Conservation (phyloP, 2,113 vertebrate species). For the Silurus meridionalis region DNA sequence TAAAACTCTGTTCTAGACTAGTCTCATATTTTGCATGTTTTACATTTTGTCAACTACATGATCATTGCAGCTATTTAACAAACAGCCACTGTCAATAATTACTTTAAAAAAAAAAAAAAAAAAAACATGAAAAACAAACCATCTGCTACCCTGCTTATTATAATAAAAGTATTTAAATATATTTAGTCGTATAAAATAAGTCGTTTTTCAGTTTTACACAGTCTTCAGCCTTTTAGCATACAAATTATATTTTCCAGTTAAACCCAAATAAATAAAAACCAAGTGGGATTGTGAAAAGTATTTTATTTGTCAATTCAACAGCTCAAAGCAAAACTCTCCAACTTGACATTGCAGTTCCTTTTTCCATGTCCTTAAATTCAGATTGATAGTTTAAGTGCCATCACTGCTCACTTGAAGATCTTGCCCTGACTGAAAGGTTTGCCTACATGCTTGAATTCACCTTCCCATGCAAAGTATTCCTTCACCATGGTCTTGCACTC, state of each 20-base stretch:
- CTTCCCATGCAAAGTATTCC: constrained; percentile 90
- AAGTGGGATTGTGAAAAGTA: constrained; percentile 66
- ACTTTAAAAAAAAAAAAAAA: too few species aligned
- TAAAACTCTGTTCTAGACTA: neutral
- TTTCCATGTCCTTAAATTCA: constrained; percentile 62
- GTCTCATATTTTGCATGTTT: neutral
- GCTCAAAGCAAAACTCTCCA: constrained; percentile 53
- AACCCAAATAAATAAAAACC: constrained; percentile 26
- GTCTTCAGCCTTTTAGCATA: too few species aligned
- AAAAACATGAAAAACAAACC: too few species aligned
- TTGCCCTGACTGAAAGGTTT: constrained; percentile 87
- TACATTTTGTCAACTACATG: neutral
- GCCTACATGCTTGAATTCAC: constrained; percentile 85
- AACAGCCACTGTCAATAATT: too few species aligned
- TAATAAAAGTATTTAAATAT: too few species aligned
- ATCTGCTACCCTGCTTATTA: too few species aligned
- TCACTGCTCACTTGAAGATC: constrained; percentile 83
- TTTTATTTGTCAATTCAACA: constrained; percentile 61
- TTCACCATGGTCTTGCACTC: constrained; percentile 86
- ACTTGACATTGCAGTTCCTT: constrained; percentile 60
- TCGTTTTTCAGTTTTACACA: too few species aligned
- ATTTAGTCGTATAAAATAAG: too few species aligned
- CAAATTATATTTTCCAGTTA: too few species aligned
- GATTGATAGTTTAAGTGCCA: constrained; percentile 40
- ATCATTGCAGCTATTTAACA: neutral